Evolutionary conservation across 2,113 vertebrate genomes (phyloP).

Genomic region (Ceyx melanurus): DNA sequence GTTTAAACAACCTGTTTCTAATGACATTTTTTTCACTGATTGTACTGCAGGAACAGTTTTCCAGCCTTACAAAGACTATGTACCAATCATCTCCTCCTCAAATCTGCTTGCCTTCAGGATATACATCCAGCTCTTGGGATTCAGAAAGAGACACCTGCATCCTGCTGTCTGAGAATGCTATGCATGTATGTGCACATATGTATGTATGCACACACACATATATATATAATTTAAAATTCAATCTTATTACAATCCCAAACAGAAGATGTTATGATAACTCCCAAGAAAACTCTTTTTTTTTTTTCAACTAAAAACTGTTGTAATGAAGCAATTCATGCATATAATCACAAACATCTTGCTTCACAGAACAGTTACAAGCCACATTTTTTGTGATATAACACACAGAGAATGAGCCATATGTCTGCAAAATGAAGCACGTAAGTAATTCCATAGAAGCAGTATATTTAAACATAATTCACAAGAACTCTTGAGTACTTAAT

Average conservation of each 20-base stretch:
- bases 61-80: not conserved
- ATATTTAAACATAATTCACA: not conserved
- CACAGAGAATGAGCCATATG: not conserved
- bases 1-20: not conserved
- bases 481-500: not conserved
- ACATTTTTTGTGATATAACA: not conserved
- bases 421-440: not conserved
- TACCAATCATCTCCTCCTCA: not conserved
- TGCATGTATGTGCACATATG: fast-evolving
- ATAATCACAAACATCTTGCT: not conserved
- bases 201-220: no score
- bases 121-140: not conserved
- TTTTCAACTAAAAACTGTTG: not conserved
- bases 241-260: not conserved
- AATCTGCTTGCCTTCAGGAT: not conserved
- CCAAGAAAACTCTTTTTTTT: not conserved
- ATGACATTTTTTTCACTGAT: not conserved
- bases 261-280: not conserved
- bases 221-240: not conserved
- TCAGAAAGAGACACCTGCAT: not conserved
- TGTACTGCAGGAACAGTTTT: not conserved
- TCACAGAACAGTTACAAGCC: not conserved
- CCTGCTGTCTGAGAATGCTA: not conserved
- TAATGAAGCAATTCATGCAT: not conserved
- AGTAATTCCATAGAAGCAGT: not conserved